Evolutionary conservation across 2,797 vertebrate genomes (phyloP).

Genomic region (Odontamblyopus lacepedii): DNA sequence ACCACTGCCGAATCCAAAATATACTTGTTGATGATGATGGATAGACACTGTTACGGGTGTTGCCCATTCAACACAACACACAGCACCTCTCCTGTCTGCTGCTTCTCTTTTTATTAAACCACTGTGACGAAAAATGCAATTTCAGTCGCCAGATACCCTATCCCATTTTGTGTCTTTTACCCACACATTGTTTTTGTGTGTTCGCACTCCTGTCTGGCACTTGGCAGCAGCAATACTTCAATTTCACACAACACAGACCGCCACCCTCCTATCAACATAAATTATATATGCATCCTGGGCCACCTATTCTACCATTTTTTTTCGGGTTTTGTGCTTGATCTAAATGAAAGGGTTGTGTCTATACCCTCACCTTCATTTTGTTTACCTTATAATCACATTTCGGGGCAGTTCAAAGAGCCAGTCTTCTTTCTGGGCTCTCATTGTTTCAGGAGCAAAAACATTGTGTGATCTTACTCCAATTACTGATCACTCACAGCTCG

Average conservation of each 20-base stretch:
- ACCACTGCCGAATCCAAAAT: slow-evolving; percentile 3
- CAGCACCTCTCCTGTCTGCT: slow-evolving; percentile 8
- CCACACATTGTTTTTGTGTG: slow-evolving; percentile 1
- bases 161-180: slow-evolving; percentile 8
- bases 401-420: background rate
- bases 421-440: background rate
- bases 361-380: background rate
- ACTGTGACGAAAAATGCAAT: slow-evolving; percentile 31
- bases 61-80: background rate
- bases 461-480: slow-evolving; percentile 7
- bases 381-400: slow-evolving; percentile 2
- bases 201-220: background rate
- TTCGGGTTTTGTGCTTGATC: slow-evolving; percentile 11
- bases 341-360: background rate
- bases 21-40: slow-evolving; percentile 28
- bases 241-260: slow-evolving; percentile 15
- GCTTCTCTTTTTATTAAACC: slow-evolving; percentile 16
- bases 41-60: slow-evolving; percentile 14
- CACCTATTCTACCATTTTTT: slow-evolving; percentile 1
- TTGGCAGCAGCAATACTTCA: slow-evolving; percentile 11
- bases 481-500: background rate
- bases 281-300: slow-evolving; percentile 18
- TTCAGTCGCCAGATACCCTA: slow-evolving; percentile 26
- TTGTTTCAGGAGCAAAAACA: slow-evolving; percentile 1
- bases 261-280: slow-evolving; percentile 13